A percentile compares a stretch with the other conserved stretches of the same genome.
Conservation (phyloP, 2,797 vertebrate genomes). For the Cottoperca gobio region DNA sequence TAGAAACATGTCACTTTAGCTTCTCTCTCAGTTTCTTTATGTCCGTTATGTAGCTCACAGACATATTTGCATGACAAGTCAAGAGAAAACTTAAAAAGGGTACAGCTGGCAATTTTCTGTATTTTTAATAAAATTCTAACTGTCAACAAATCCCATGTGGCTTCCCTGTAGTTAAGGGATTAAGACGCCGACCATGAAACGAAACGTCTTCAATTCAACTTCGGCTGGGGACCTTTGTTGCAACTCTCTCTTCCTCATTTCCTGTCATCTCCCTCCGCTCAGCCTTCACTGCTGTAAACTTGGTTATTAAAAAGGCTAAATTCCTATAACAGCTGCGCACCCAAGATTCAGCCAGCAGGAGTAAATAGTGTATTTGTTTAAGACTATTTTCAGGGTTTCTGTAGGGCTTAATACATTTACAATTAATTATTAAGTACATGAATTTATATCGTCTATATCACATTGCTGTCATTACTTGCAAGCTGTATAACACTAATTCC, state of each 20-base stretch:
- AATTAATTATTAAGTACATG: not conserved
- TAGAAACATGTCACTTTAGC: conserved; percentile 10
- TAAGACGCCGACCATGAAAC: not conserved
- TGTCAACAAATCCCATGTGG: not conserved
- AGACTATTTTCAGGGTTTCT: not conserved
- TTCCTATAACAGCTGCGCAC: not conserved
- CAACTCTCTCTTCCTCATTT: not conserved
- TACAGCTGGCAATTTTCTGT: not conserved
- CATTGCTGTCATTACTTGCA: not conserved
- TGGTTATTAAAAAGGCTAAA: not conserved
- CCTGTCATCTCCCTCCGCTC: not conserved
- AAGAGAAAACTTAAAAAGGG: not conserved
- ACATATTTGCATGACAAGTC: not conserved
- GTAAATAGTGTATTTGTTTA: not conserved
- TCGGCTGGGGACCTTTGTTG: not conserved
- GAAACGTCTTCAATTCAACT: not conserved
- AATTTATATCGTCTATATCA: not conserved
- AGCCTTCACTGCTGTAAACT: conserved; percentile 1
- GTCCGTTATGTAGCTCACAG: not conserved
- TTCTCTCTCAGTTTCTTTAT: not conserved
- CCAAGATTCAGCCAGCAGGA: not conserved
- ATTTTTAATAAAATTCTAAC: too few species aligned
- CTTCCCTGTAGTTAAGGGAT: not conserved
- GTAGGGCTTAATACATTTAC: not conserved
- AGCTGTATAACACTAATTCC: not conserved